Conservation (phyloP, 2,888 invertebrate species). For the Antheraea yamamai region DNA sequence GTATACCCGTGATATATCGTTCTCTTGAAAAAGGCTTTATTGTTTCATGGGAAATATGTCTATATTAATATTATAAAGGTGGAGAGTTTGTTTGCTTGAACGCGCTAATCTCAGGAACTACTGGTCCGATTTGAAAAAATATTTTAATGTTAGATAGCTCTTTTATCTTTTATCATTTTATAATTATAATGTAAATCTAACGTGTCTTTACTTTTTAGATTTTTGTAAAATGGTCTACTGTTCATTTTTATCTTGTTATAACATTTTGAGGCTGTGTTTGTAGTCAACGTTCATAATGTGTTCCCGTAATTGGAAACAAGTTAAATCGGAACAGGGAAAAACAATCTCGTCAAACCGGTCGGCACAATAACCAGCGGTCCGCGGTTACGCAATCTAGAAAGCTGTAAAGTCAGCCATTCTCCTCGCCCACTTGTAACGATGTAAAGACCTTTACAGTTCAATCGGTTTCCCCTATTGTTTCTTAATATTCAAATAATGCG, state of each 20-base stretch:
- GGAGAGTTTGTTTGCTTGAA: too few relatives aligned
- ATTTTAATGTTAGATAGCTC: too few relatives aligned
- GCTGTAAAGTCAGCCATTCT: slow-evolving; percentile 35
- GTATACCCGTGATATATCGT: too few relatives aligned
- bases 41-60: too few relatives aligned
- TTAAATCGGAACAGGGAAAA: slow-evolving; percentile 19
- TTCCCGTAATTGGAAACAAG: slow-evolving; percentile 16
- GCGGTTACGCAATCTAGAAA: slow-evolving; percentile 45
- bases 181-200: too few relatives aligned
- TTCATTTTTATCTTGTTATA: neutral
- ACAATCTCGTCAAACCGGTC: slow-evolving; percentile 38
- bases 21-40: too few relatives aligned
- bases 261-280: neutral
- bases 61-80: too few relatives aligned
- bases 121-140: too few relatives aligned
- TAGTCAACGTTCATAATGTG: neutral
- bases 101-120: too few relatives aligned
- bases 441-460: slow-evolving; percentile 19
- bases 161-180: too few relatives aligned
- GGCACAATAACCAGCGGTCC: slow-evolving; percentile 25
- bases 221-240: too few relatives aligned
- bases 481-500: neutral
- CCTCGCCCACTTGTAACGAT: slow-evolving; percentile 36
- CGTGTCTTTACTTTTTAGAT: too few relatives aligned
- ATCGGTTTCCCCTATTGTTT: neutral